Conservation (phyloP, 1,140 invertebrate genomes). For the Glossosoma conforme region DNA sequence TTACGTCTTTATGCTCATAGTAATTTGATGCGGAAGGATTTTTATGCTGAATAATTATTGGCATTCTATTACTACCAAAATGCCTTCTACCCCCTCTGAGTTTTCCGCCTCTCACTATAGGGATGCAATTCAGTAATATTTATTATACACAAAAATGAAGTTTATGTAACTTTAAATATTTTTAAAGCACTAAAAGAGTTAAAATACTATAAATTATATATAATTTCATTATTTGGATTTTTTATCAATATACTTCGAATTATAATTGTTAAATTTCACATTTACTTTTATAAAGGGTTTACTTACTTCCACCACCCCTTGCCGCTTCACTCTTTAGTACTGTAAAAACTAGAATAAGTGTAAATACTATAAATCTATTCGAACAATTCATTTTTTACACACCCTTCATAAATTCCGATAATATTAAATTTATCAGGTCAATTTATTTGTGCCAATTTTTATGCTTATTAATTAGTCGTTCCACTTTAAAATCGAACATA, state of each 20-base stretch:
- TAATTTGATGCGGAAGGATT: conserved; percentile 57
- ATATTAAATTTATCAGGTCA: too few species aligned
- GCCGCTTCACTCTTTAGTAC: background rate
- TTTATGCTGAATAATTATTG: conserved; percentile 54
- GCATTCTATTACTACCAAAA: conserved; percentile 29
- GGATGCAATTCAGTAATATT: background rate
- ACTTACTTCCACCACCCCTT: background rate
- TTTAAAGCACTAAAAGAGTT: background rate
- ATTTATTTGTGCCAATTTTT: background rate
- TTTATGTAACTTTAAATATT: background rate
- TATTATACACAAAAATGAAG: background rate
- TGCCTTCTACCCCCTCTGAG: conserved; percentile 1
- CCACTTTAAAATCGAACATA: too few species aligned
- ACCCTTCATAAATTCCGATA: too few species aligned
- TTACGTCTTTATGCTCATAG: conserved; percentile 65
- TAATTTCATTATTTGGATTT: background rate
- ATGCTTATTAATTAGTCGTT: too few species aligned
- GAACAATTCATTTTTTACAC: conserved; percentile 2
- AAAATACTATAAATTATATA: background rate
- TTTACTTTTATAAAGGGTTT: background rate
- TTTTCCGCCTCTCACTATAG: conserved; percentile 1
- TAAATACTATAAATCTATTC: background rate
- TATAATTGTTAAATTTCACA: background rate
- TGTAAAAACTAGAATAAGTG: background rate
- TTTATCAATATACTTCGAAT: background rate